These are phyloP conservation scores for Cepaea hortensis DNA, from an alignment of 2,888 invertebrate species.

Conservation along the genomic window DNA sequence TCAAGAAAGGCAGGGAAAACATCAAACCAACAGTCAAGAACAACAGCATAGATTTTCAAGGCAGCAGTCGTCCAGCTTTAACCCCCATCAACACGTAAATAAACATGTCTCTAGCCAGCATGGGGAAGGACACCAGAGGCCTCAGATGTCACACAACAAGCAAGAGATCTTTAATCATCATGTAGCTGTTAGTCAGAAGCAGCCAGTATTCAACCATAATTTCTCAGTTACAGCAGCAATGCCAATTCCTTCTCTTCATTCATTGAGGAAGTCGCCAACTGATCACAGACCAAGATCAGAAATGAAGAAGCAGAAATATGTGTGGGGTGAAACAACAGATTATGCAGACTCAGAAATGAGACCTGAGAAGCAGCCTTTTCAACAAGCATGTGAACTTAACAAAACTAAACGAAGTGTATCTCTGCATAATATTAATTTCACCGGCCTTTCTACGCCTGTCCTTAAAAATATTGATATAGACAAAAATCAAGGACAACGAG, in stretches of 20 bases:
- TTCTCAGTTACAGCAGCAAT: neutral
- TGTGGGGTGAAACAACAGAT: conserved; percentile 64
- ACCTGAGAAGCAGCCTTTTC: conserved; percentile 58
- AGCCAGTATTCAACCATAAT: neutral
- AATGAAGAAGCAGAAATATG: neutral
- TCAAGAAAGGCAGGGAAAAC: neutral
- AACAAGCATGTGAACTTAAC: conserved; percentile 64
- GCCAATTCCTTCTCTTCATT: neutral
- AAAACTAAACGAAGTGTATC: conserved; percentile 69
- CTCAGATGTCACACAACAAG: neutral
- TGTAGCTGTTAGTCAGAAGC: neutral
- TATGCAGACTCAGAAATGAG: conserved; percentile 67
- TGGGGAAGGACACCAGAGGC: neutral
- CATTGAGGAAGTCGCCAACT: neutral
- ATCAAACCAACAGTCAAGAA: neutral
- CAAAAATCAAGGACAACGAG: neutral
- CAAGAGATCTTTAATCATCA: neutral
- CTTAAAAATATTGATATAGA: neutral
- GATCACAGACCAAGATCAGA: conserved; percentile 14
- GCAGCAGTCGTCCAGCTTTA: neutral
- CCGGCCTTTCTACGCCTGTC: neutral
- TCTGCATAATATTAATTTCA: conserved; percentile 56
- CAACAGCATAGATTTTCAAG: neutral
- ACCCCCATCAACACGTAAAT: neutral
- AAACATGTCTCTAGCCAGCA: neutral